Evolutionary conservation across 2,113 vertebrate species (phyloP).

Genomic region (Tragelaphus buxtoni): DNA sequence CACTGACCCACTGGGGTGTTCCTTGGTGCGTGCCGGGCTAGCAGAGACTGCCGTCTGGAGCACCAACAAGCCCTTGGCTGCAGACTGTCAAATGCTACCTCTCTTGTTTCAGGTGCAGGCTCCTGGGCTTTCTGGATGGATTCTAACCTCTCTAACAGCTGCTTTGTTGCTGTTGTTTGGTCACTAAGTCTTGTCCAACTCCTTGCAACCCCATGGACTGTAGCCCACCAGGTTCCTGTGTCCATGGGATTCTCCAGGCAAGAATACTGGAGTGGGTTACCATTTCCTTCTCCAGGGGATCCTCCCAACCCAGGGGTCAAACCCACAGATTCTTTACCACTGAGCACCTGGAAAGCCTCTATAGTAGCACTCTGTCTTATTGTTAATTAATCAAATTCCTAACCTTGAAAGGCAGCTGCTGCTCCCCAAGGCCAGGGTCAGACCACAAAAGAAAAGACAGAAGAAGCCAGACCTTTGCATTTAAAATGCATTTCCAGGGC

Average conservation of each 20-base stretch:
- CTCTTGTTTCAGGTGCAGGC: neutral
- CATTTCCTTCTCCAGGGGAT: neutral
- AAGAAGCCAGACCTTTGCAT: neutral
- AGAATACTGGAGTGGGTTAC: neutral
- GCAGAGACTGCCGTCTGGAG: neutral
- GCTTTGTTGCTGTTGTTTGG: neutral
- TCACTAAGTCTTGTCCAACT: neutral
- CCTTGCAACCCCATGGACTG: neutral
- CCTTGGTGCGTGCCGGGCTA: neutral
- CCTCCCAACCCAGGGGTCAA: neutral
- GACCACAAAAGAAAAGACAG: neutral
- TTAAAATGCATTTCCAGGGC: neutral
- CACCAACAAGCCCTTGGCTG: fast-evolving
- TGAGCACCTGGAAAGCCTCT: neutral
- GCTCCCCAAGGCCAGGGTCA: neutral
- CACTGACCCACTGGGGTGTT: neutral
- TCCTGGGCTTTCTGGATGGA: neutral
- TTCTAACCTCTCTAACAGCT: neutral
- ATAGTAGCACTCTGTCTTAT: neutral
- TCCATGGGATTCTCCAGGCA: neutral
- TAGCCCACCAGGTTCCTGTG: neutral
- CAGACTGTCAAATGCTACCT: neutral
- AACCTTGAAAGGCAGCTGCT: neutral
- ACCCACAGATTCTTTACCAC: neutral
- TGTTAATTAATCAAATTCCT: neutral